phyloP scores from a whole-genome alignment of 2,113 vertebrate species.

The Macaca nemestrina region DNA sequence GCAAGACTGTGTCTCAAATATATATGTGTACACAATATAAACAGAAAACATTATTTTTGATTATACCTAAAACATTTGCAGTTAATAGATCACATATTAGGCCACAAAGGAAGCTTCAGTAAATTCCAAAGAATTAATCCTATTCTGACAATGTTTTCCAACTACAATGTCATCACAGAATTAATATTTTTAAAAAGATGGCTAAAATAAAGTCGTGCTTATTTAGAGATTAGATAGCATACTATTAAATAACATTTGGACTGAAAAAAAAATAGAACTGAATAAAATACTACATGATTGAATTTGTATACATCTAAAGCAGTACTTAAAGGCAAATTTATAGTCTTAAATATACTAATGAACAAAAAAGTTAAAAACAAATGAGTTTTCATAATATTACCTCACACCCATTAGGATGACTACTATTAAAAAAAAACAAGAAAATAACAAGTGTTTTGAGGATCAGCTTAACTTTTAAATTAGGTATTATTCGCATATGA shows the following conservation, averaged over 20 bases:
- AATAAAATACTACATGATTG: neutral
- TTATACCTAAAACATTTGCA: neutral
- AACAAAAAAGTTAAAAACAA: neutral
- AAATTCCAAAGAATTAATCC: neutral
- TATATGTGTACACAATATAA: neutral
- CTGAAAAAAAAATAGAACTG: neutral
- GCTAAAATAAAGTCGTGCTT: neutral
- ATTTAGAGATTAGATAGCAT: neutral
- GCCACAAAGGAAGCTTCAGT: neutral
- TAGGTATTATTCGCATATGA: neutral
- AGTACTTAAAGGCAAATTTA: neutral
- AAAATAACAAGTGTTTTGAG: neutral
- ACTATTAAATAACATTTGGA: neutral
- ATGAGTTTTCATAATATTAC: neutral
- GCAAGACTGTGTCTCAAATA: neutral
- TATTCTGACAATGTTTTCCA: neutral
- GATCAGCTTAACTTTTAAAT: neutral
- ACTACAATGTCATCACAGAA: neutral
- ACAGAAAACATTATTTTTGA: neutral
- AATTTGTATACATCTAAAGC: neutral
- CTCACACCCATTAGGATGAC: neutral
- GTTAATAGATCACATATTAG: neutral
- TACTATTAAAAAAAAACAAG: neutral
- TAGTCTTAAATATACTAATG: neutral
- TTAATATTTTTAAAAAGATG: neutral